A percentile compares a stretch with the other conserved stretches of the same genome.
These are phyloP conservation scores for Peromyscus melanophrys DNA, from an alignment of 2,797 vertebrate species.

Conservation along the genomic window DNA sequence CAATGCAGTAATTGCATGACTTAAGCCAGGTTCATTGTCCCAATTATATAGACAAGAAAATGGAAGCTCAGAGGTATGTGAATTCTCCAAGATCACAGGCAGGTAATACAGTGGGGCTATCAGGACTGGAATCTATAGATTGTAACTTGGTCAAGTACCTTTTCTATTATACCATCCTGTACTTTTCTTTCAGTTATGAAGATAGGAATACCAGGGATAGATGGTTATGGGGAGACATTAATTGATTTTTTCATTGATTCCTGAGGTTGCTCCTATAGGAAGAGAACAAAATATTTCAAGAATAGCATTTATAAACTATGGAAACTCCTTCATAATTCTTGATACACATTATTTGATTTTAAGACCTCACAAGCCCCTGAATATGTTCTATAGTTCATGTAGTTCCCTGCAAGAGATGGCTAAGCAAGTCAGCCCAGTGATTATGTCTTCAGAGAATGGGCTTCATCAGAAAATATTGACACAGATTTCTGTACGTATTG, in stretches of 20 bases:
- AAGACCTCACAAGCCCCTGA: neutral
- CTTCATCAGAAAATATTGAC: conserved; percentile 54
- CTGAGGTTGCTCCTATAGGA: conserved; percentile 34
- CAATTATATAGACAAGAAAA: conserved; percentile 50
- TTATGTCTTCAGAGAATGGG: conserved; percentile 60
- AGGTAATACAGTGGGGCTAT: neutral
- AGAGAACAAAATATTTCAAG: conserved; percentile 41
- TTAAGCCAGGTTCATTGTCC: conserved; percentile 30
- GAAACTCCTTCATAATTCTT: conserved; percentile 36
- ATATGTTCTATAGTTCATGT: conserved; percentile 32
- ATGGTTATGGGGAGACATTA: neutral
- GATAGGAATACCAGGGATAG: neutral
- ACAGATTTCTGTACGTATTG: conserved; percentile 26
- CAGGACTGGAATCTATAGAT: neutral
- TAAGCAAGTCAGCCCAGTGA: conserved; percentile 31
- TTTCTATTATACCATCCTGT: conserved; percentile 23
- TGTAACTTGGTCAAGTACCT: neutral
- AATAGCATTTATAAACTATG: conserved; percentile 52
- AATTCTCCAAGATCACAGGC: neutral
- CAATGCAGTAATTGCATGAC: neutral
- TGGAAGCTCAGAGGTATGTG: conserved; percentile 16
- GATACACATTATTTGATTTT: conserved; percentile 41
- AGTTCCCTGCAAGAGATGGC: conserved; percentile 21
- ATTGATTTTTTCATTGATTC: conserved; percentile 63
- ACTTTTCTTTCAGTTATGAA: conserved; percentile 36